Evolutionary conservation across 2,888 invertebrate genomes (phyloP), one percentile per base, ranked within the genome.

Genomic region (Coleophora deauratella): DNA sequence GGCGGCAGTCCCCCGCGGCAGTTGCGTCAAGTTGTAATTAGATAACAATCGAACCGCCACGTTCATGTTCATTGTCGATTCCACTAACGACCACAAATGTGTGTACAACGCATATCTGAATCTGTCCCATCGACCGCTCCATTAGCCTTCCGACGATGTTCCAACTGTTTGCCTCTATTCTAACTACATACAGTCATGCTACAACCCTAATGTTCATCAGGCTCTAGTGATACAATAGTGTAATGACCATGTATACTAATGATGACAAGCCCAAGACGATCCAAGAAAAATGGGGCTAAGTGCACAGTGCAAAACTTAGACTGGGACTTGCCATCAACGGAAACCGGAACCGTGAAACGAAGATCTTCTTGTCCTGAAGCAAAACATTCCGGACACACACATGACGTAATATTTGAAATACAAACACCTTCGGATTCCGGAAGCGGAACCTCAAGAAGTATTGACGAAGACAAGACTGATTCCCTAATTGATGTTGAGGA

Each of bases 271-370:
- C 86, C 81, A 57, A 84, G 84, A 74, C 81, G 78, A 59, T 69
- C 71, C 57, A 80, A 77, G 75, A 80, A 78, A 51, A 70, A 63
- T 73, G 69, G 63, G 49, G 69, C 67, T 59, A 79, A 77, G 62
- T 73, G 77, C 66, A 57, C 66, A 49, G 57, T 69, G 43, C 78
- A 72, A 55, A 72, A 67, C 51, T 62, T 90, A 49, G 92, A 92
- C 64, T 93, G 92, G 91, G 92, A 92, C 66, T 91, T 90, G 15
- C 90, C 91, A 31, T 91, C 91, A 15, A 79, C 88, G 27, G 88
- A 88, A 62, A 93, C 92, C 1, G 92, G 92, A 10, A 93, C 92
- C 1, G 91, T 92, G 3, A 92, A 91, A 63, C 79, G 91, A 51
- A 82, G 90, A 40, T 80, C 86, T 27, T 90, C 91, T 1, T 81